A percentile compares a stretch with the other conserved stretches of the same genome.
Conservation (phyloP, 2,888 invertebrate species). For the Meiosimyza decipiens region DNA sequence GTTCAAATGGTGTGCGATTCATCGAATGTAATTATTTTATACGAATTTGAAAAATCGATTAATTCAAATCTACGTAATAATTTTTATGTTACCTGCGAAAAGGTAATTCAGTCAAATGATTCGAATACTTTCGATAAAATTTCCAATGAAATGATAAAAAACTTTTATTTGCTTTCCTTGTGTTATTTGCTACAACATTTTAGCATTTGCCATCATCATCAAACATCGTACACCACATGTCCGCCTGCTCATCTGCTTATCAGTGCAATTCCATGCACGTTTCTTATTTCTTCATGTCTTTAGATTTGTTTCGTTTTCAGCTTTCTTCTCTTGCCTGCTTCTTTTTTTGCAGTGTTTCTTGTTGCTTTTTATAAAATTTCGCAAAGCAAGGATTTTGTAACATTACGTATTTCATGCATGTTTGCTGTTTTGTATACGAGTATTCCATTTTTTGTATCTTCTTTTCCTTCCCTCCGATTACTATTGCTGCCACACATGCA, state of each 20-base stretch:
- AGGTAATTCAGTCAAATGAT: too few species aligned
- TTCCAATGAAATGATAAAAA: too few species aligned
- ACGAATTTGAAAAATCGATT: too few species aligned
- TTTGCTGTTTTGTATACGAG: constrained; percentile 30
- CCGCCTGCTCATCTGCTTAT: constrained; percentile 1
- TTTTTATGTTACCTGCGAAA: too few species aligned
- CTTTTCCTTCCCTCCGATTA: not conserved
- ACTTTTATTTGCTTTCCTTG: too few species aligned
- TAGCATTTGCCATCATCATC: too few species aligned
- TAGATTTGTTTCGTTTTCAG: not conserved
- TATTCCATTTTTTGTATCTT: not conserved
- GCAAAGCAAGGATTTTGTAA: constrained; percentile 17
- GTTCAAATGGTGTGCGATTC: too few species aligned
- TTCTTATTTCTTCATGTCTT: constrained; percentile 15
- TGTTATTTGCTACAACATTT: too few species aligned
- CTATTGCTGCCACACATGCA: constrained; percentile 1
- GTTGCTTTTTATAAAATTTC: not conserved
- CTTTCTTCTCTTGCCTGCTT: not conserved
- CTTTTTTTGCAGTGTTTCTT: not conserved
- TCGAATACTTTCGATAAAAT: too few species aligned
- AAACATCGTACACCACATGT: not conserved
- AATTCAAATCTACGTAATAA: too few species aligned
- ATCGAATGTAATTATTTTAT: too few species aligned
- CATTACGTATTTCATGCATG: constrained; percentile 34
- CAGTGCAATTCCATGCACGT: constrained; percentile 26